Evolutionary conservation across 2,797 vertebrate species (phyloP).

Genomic region (Aphelocoma californica): DNA sequence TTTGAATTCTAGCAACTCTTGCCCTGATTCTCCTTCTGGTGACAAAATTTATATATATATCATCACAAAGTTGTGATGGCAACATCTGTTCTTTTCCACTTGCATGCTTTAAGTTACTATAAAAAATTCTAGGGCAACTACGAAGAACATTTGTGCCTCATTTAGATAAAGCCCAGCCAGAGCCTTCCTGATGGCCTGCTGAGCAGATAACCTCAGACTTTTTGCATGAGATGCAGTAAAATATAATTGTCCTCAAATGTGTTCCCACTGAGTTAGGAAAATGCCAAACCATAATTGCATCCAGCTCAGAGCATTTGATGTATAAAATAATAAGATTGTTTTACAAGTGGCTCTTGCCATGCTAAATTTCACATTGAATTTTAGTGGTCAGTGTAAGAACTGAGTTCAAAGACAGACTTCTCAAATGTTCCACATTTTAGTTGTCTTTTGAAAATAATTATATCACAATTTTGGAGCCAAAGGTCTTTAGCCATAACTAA

Average conservation of each 20-base stretch:
- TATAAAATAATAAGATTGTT: constrained; percentile 39
- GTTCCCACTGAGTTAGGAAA: constrained; percentile 26
- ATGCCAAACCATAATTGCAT: constrained; percentile 56
- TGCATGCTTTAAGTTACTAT: background rate
- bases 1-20: background rate
- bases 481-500: constrained; percentile 51
- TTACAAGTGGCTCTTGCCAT: constrained; percentile 53
- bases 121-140: background rate
- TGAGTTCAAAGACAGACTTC: constrained; percentile 29
- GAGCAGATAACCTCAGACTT: constrained; percentile 52
- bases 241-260: constrained; percentile 14
- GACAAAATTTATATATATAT: background rate
- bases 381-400: constrained; percentile 22
- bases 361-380: constrained; percentile 43
- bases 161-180: constrained; percentile 8
- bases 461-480: constrained; percentile 36
- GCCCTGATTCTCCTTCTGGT: background rate
- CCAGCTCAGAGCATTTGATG: constrained; percentile 43
- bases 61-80: background rate
- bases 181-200: constrained; percentile 13
- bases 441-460: constrained; percentile 24
- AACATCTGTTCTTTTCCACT: background rate
- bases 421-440: constrained; percentile 24
- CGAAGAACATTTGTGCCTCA: constrained; percentile 33
- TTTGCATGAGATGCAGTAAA: constrained; percentile 51